Conservation (phyloP, 2,888 invertebrate genomes). For the Priocnemis perturbator region DNA sequence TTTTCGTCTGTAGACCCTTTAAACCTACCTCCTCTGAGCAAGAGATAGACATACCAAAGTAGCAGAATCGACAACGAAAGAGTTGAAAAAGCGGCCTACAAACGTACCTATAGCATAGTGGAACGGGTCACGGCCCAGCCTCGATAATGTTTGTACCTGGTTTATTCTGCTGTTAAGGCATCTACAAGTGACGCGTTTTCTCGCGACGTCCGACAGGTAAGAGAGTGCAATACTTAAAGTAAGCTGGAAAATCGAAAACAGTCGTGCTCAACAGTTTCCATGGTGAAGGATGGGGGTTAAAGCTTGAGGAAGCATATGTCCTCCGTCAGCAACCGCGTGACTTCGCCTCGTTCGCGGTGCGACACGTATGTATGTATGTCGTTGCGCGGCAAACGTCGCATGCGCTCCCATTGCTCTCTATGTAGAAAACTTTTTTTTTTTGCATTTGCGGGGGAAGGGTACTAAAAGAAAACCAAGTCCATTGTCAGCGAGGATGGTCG, state of each 20-base stretch:
- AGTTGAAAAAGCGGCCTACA: constrained; percentile 55
- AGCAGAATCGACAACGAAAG: constrained; percentile 39
- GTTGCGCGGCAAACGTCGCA: no score
- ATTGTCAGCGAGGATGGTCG: no score
- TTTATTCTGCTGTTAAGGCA: constrained; percentile 50
- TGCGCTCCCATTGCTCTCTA: no score
- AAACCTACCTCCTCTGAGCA: constrained; percentile 46
- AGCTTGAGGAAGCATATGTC: no score
- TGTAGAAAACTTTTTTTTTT: no score
- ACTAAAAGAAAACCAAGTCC: no score
- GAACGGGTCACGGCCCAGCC: constrained; percentile 23
- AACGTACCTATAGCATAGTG: constrained; percentile 38
- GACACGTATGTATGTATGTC: no score
- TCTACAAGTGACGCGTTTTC: constrained; percentile 23
- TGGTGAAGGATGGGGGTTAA: constrained; percentile 23
- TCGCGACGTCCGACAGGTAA: constrained; percentile 43
- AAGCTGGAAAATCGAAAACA: background rate
- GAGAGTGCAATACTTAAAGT: constrained; percentile 24
- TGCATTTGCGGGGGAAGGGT: no score
- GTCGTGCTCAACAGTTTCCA: constrained; percentile 43
- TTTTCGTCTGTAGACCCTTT: constrained; percentile 36
- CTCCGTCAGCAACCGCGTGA: no score
- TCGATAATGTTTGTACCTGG: constrained; percentile 52
- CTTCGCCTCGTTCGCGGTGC: no score
- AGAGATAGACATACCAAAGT: background rate